phyloP scores from a whole-genome alignment of 2,888 invertebrate genomes.

The Polydrusus tereticollis region DNA sequence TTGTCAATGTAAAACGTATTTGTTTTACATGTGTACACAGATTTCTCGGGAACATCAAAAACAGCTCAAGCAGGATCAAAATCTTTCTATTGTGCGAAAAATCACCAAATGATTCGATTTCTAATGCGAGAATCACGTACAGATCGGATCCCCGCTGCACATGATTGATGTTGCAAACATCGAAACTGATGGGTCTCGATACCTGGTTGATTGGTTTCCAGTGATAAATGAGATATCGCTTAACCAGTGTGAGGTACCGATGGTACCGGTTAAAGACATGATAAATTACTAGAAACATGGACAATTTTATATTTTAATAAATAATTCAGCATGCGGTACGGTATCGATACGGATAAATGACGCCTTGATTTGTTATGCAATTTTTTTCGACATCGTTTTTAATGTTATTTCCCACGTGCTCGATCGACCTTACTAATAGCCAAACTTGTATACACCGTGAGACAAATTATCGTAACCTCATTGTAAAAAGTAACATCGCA shows the following conservation, averaged over 20 bases:
- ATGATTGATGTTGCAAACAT: slow-evolving; percentile 64
- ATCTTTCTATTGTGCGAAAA: slow-evolving; percentile 10
- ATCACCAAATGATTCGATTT: slow-evolving; percentile 13
- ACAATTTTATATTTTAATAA: slow-evolving; percentile 61
- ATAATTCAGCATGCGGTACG: slow-evolving; percentile 38
- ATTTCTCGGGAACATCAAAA: too few species aligned
- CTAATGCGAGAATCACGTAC: slow-evolving; percentile 42
- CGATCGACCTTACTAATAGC: not conserved
- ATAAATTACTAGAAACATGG: slow-evolving; percentile 61
- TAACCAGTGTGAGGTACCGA: slow-evolving; percentile 57
- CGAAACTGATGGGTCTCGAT: slow-evolving; percentile 63
- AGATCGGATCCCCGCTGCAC: slow-evolving; percentile 53
- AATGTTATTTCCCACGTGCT: slow-evolving; percentile 26
- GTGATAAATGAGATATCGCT: slow-evolving; percentile 66
- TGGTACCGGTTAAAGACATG: slow-evolving; percentile 64
- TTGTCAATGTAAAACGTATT: too few species aligned
- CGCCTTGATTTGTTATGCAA: slow-evolving; percentile 47
- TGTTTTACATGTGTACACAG: too few species aligned
- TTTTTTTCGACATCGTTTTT: slow-evolving; percentile 36
- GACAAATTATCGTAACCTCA: not conserved
- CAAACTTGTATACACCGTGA: not conserved
- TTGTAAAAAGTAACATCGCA: too few species aligned
- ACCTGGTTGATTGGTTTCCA: slow-evolving; percentile 65
- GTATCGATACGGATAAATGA: slow-evolving; percentile 39
- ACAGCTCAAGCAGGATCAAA: not conserved